Evolutionary conservation across 1,140 invertebrate genomes (phyloP), one percentile per base, ranked within the genome.

Genomic region (Palaemon carinicauda): DNA sequence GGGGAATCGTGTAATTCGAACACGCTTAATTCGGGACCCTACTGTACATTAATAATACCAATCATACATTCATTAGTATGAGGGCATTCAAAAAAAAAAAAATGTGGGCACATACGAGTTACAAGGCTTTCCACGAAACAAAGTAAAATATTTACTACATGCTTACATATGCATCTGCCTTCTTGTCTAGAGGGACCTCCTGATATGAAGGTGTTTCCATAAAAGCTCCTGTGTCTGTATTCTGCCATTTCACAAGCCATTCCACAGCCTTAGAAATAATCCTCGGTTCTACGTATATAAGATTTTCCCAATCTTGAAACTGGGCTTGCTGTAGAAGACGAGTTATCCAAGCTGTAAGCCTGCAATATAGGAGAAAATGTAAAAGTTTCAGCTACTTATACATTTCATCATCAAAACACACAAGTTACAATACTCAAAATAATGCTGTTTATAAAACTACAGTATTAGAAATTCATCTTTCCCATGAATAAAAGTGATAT

Each of bases 251-350:
- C 1, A 93, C 73, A 3, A 93, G 79, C 92, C 93, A 93, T 27
- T 89, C 87, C 12, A 92, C 84, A 15, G 90, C 90, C 52, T 89
- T 87, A 1, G 89, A 87, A 65, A 93, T 89, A 41, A 93, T 91
- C 33, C 90, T 75, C 0, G 90, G 89, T 84, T 93, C 92, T 19
- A 93, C 91, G 74, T 91, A 93, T 75, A 93, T 91, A 27, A 91
- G 80, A 88, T 93, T 92, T 89, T 93, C 93, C 93, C 93, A 93
- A 87, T 93, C 93, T 87, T 92, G 92, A 88, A 93, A 93, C 51
- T 91, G 90, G 1, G 91, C 92, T 56, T 92, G 89, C 27, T 91
- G 90, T 41, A 93, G 91, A 14, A 92, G 90, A 69, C 92, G 90
- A 1, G 92, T 88, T 19, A 91, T 92, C 91, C 92, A 93, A 12